These are phyloP conservation scores for Myioborus miniatus DNA, from an alignment of 2,797 vertebrate species.

Conservation along the genomic window DNA sequence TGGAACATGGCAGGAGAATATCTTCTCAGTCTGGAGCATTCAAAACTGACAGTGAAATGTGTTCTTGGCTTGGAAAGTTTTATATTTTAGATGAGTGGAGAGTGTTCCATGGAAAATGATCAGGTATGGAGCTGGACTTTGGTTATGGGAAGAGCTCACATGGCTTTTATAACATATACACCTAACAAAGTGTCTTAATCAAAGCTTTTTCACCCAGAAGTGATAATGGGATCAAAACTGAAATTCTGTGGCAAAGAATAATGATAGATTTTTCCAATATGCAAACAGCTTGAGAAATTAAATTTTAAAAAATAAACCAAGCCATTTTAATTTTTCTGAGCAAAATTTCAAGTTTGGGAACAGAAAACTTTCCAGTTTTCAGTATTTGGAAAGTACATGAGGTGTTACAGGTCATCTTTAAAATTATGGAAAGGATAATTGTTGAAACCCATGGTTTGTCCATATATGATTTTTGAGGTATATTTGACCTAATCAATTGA, in stretches of 20 bases:
- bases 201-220: neutral
- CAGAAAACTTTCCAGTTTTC: neutral
- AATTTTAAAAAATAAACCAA: neutral
- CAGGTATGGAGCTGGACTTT: neutral
- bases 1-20: neutral
- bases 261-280: neutral
- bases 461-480: neutral
- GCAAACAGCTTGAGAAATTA: neutral
- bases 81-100: neutral
- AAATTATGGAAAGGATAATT: neutral
- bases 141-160: neutral
- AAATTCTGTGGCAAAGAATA: neutral
- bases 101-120: fast-evolving
- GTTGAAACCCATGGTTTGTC: neutral
- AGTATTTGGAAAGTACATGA: neutral
- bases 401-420: neutral
- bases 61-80: neutral
- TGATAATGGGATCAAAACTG: neutral
- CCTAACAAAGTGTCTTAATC: neutral
- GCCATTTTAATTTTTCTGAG: neutral
- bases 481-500: neutral
- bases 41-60: neutral
- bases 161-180: neutral
- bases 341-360: neutral
- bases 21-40: neutral